Evolutionary conservation across 2,113 vertebrate genomes (phyloP).

Genomic region (Harpagus bidentatus): DNA sequence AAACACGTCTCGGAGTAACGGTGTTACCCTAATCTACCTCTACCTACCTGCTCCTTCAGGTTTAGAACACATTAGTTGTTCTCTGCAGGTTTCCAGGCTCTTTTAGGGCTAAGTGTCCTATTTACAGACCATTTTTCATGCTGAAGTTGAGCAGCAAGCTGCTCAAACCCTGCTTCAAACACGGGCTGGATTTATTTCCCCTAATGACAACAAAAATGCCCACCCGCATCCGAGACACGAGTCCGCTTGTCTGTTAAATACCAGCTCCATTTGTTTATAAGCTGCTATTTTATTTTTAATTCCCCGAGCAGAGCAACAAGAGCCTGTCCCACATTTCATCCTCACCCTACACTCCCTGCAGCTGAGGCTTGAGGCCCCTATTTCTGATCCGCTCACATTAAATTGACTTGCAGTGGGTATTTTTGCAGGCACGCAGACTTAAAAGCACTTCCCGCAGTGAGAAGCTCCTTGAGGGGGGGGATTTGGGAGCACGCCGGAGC

Average conservation of each 20-base stretch:
- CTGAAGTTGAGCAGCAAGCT: not conserved
- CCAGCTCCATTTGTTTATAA: not conserved
- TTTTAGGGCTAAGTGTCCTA: not conserved
- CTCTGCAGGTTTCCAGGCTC: not conserved
- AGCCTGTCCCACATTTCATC: not conserved
- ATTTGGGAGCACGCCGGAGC: not conserved
- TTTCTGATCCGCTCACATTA: not conserved
- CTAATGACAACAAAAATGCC: not conserved
- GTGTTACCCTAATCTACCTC: not conserved
- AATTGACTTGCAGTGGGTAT: not conserved
- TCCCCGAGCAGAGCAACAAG: not conserved
- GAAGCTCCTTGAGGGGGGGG: not conserved
- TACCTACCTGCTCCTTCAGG: not conserved
- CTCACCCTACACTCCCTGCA: not conserved
- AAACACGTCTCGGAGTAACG: not conserved
- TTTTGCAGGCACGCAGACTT: not conserved
- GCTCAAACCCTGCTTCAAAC: not conserved
- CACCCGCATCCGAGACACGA: not conserved
- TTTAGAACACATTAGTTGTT: not conserved
- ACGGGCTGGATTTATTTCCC: not conserved
- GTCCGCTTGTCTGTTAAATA: not conserved
- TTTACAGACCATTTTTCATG: not conserved
- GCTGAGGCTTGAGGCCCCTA: not conserved
- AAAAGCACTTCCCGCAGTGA: not conserved
- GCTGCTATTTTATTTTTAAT: not conserved